Evolutionary conservation across 2,113 vertebrate species (phyloP).

Genomic region (Origma solitaria): DNA sequence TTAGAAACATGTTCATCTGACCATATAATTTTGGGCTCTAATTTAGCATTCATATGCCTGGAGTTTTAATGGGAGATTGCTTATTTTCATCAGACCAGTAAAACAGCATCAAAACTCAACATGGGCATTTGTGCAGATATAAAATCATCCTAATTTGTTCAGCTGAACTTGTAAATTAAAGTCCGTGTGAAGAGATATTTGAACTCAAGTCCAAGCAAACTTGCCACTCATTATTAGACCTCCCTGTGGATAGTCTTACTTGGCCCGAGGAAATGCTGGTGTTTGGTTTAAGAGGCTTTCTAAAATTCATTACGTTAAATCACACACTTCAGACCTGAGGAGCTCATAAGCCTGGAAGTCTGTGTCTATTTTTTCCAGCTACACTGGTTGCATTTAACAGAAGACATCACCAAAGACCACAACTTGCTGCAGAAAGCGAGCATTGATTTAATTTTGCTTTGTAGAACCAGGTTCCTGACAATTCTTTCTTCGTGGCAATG

Average conservation of each 20-base stretch:
- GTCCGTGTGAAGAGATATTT: neutral
- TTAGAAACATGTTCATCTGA: neutral
- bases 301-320: neutral
- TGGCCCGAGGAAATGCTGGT: neutral
- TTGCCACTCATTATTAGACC: neutral
- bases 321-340: neutral
- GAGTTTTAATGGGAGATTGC: neutral
- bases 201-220: neutral
- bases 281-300: neutral
- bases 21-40: neutral
- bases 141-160: neutral
- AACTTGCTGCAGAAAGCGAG: neutral
- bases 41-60: neutral
- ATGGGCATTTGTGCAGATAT: accelerated
- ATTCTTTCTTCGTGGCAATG: neutral
- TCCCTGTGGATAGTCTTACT: accelerated
- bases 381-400: neutral
- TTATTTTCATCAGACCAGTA: neutral
- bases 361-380: neutral
- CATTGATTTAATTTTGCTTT: neutral
- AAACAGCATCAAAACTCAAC: neutral
- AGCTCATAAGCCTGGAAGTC: neutral
- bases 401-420: neutral
- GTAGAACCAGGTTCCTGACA: neutral
- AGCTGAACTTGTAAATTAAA: neutral